Evolutionary conservation across 1,140 invertebrate species (phyloP), one percentile per base, ranked within the genome.

Genomic region (Drosophila subobscura): DNA sequence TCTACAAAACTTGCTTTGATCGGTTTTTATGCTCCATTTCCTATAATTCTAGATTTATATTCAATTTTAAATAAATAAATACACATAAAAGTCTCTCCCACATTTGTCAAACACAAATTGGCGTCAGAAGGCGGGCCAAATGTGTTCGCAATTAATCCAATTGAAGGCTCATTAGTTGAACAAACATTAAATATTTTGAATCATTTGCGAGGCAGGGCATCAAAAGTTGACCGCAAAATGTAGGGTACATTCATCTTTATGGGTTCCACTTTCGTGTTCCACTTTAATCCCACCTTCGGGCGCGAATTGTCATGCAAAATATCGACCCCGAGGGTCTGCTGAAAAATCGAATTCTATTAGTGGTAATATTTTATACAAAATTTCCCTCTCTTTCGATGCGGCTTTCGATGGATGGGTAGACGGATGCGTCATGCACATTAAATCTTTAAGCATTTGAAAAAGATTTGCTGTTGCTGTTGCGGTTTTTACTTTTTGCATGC

Each of bases 291-390:
- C 59, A 25, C n/a, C 7, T 10, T 8, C 29, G 27, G 56, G 42
- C 49, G 59, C 44, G 45, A 65, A 64, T 50, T 42, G 22, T 44
- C 8, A 53, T 45, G 60, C 60, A 27, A 33, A 67, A 67, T 68
- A 49, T 49, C 29, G 20, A 47, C 47, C 46, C 49, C 49, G 40
- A 55, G 65, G 50, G 49, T 42, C 40, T 25, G 14, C 23, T 68
- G 50, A 68, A 68, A 55, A 71, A 71, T 59, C 67, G 47, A 71
- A 71, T 71, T 51, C 53, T 50, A 59, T 71, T 71, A 71, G 54
- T 40, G 23, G 53, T 44, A 45, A 59, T 51, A 58, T 71, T 51
- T 71, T 71, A 71, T 71, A 51, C 29, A 52, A 51, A 45, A 46
- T 59, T 71, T 47, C 55, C 40, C 54, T 51, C 33, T 37, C 40